Percentiles rank a stretch among this genome's conserved stretches.
Evolutionary conservation across 2,888 invertebrate species (phyloP).

Genomic region (Andrena minutula): DNA sequence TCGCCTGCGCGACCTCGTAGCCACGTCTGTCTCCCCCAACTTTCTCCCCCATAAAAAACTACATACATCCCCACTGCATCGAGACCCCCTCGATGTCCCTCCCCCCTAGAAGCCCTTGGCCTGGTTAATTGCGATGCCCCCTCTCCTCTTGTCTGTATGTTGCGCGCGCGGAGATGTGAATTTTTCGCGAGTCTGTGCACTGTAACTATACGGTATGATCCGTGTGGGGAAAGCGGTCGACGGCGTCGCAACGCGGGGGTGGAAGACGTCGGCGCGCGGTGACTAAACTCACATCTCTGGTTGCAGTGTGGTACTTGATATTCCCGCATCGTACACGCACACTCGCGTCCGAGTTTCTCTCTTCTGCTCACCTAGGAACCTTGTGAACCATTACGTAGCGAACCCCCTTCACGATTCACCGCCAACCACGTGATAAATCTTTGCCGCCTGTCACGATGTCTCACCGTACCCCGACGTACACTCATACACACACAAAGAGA

Average conservation of each 20-base stretch:
- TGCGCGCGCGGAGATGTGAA: constrained; percentile 65
- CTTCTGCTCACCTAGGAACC: constrained; percentile 64
- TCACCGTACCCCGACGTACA: constrained; percentile 8
- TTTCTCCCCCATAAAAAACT: too few relatives aligned
- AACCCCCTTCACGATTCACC: constrained; percentile 72
- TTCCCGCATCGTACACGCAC: constrained; percentile 62
- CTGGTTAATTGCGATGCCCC: constrained; percentile 1
- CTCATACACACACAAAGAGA: constrained; percentile 4
- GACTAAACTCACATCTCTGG: constrained; percentile 72
- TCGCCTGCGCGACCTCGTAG: too few relatives aligned
- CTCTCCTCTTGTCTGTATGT: constrained; percentile 21
- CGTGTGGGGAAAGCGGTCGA: too few relatives aligned
- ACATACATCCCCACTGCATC: neutral
- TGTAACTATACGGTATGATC: too few relatives aligned
- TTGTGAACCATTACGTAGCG: constrained; percentile 85
- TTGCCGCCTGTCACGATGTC: constrained; percentile 64
- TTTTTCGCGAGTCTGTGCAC: constrained; percentile 35
- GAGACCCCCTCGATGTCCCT: neutral
- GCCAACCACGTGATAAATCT: constrained; percentile 39
- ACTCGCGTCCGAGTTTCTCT: constrained; percentile 46
- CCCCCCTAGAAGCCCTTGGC: constrained; percentile 7
- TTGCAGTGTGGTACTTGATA: constrained; percentile 72
- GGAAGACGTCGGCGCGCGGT: constrained; percentile 18
- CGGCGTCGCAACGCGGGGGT: neutral
- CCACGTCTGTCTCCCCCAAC: neutral